Base-by-base conservation (phyloP, 2,888 invertebrate species). In the Lapara coniferarum region DNA sequence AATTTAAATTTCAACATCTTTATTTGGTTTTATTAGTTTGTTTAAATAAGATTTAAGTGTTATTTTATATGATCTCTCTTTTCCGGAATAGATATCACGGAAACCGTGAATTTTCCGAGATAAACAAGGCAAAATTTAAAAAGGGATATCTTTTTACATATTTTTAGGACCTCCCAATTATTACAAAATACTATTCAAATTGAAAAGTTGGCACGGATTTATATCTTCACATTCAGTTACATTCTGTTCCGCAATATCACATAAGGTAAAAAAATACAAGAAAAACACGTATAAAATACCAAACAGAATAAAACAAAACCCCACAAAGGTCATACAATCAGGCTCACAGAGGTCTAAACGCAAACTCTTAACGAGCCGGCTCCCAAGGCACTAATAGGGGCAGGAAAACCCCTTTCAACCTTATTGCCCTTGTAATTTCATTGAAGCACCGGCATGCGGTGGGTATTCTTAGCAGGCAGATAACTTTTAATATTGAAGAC, bases 321-420 rank as follows among this genome's bases (percentile, higher is more conserved):
- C 46, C 13, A 63, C 44, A 16, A 10, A 58, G 46, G 12, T 2
- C 44, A 59, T 7, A 63, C 63, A 49, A 49, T 49, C 16, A 63
- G 49, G 16, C 46, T 16, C 44, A 44, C 44, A 10, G 37, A 59
- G 59, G 10, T 59, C 37, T n/a, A n/a, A n/a, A 52, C 52, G 13
- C 52, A n/a, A 52, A n/a, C 7, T 44, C 58, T 37, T 68, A 68
- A 68, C 30, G 52, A 59, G 30, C n/a, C 10, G 44, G 58, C 16
- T 68, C 63, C 63, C 68, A 52, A 68, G 68, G 52, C 52, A 52
- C 37, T 59, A 58, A 68, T 68, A 63, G 51, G 37, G 14, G n/a
- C 58, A 37, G 49, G 51, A 68, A 68, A 53, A 2, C 49, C 19
- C 49, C 49, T 19, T 63, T 63, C 59, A 10, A 59, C 16, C 63